These are phyloP conservation scores for Microctonus aethiopoides DNA, from an alignment of 2,888 invertebrate genomes.

Conservation along the genomic window DNA sequence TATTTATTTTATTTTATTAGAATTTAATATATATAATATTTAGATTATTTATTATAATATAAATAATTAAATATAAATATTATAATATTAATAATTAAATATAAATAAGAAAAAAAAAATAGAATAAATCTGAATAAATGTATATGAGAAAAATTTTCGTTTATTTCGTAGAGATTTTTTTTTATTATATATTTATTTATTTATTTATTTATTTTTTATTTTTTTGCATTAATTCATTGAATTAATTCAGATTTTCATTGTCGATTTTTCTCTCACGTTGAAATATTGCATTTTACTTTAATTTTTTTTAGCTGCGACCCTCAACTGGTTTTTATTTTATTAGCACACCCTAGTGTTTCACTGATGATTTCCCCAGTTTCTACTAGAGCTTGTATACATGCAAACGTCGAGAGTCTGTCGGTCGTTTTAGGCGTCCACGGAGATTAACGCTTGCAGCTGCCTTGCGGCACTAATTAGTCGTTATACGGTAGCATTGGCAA, in stretches of 20 bases:
- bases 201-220: no score
- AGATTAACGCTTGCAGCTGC: constrained; percentile 33
- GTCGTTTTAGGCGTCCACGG: constrained; percentile 30
- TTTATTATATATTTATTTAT: not conserved
- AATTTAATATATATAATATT: no score
- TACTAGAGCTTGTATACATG: constrained; percentile 12
- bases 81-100: no score
- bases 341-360: constrained; percentile 8
- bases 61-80: no score
- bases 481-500: constrained; percentile 18
- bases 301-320: not conserved
- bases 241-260: not conserved
- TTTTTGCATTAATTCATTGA: not conserved
- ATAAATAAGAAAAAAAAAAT: no score
- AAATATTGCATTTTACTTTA: not conserved
- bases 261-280: not conserved
- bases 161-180: not conserved
- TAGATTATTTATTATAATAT: no score
- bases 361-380: constrained; percentile 30
- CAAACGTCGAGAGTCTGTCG: constrained; percentile 27
- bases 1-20: no score
- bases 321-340: not conserved
- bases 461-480: constrained; percentile 32
- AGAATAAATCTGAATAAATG: not conserved
- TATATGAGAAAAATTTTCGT: not conserved